Percentiles rank a stretch among this genome's conserved stretches.
These are phyloP conservation scores for Porites lutea DNA, from an alignment of 64 coral and sea anemone species.

Conservation along the genomic window DNA sequence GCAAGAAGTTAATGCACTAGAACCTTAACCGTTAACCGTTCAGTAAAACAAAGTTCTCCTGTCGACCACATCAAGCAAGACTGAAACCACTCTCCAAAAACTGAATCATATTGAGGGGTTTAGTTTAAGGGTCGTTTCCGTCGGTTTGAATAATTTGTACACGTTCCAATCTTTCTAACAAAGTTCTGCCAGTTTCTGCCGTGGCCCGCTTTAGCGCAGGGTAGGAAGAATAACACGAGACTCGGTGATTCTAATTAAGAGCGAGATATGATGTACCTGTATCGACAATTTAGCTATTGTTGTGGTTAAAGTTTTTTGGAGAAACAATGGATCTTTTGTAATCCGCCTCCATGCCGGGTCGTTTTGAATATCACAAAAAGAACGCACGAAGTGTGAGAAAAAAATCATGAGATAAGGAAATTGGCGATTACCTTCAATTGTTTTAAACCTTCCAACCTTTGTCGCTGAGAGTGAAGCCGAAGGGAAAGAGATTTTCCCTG, in stretches of 20 bases:
- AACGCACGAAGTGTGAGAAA: too few species aligned
- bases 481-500: neutral
- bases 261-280: neutral
- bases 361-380: too few species aligned
- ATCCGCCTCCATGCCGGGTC: neutral
- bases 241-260: too few species aligned
- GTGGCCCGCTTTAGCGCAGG: too few species aligned
- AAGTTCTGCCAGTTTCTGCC: too few species aligned
- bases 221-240: too few species aligned
- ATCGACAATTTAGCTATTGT: neutral
- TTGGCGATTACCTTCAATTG: neutral
- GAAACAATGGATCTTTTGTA: conserved; percentile 4
- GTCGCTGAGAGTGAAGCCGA: neutral
- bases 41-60: neutral
- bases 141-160: neutral
- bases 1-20: neutral
- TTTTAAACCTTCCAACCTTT: neutral
- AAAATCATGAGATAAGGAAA: neutral
- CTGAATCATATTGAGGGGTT: neutral
- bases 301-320: neutral
- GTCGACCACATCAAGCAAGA: neutral
- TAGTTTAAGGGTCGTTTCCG: neutral
- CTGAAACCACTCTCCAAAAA: neutral
- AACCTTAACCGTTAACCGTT: neutral
- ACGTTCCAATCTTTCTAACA: too few species aligned